phyloP scores from a whole-genome alignment of 2,888 invertebrate species.

The Zele albiditarsus region DNA sequence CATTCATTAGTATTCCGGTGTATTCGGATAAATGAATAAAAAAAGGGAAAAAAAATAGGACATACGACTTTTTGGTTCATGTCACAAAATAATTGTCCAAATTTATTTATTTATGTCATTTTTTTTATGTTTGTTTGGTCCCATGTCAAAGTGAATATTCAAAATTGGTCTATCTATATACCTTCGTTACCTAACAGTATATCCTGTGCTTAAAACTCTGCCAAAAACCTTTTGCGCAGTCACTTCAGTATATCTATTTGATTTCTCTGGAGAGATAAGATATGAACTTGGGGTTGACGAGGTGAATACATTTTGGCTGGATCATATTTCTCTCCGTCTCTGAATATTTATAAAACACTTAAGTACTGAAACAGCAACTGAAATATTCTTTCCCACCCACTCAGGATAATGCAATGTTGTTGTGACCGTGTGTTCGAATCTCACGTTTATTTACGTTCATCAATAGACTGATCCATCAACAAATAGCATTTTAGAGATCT shows the following conservation, averaged over 20 bases:
- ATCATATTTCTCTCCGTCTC: not conserved
- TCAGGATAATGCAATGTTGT: too few relatives aligned
- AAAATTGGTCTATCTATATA: not conserved
- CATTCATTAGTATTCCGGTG: too few relatives aligned
- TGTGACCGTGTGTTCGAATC: too few relatives aligned
- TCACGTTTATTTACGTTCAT: too few relatives aligned
- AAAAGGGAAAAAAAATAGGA: too few relatives aligned
- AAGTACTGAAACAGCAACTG: too few relatives aligned
- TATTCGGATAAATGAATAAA: too few relatives aligned
- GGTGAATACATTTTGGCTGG: not conserved
- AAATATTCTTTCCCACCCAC: too few relatives aligned
- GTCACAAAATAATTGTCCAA: too few relatives aligned
- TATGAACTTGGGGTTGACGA: not conserved
- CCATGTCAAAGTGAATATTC: not conserved
- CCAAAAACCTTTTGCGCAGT: not conserved
- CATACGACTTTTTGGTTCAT: too few relatives aligned
- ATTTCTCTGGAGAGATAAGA: slow-evolving; percentile 4
- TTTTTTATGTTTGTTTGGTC: not conserved
- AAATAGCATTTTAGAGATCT: too few relatives aligned
- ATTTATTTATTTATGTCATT: not conserved
- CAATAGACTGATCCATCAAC: too few relatives aligned
- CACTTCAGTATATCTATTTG: not conserved
- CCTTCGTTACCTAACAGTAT: not conserved
- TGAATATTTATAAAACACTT: not conserved
- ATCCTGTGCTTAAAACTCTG: not conserved